Evolutionary conservation across 2,888 invertebrate species (phyloP).

Genomic region (Sesia bembeciformis): DNA sequence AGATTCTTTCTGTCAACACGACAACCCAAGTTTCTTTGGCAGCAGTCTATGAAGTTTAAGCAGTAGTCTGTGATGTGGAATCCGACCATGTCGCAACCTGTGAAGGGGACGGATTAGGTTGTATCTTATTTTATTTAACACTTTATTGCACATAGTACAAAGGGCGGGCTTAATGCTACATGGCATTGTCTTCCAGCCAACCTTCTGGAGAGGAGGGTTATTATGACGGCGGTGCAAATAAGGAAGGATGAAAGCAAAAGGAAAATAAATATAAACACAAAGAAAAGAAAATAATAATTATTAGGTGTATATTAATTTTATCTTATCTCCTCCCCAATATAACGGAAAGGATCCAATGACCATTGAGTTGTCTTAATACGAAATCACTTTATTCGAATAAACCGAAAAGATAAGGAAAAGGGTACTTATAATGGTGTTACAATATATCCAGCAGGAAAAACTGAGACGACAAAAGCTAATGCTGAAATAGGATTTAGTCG

Average conservation of each 20-base stretch:
- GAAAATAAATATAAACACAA: no score
- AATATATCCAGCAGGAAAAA: not conserved
- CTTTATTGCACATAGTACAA: not conserved
- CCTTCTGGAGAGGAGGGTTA: no score
- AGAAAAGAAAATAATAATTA: no score
- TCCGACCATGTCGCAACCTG: constrained; percentile 93
- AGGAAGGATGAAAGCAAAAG: not conserved
- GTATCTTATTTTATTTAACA: not conserved
- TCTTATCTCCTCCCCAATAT: no score
- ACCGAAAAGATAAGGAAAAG: no score
- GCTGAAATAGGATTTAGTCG: not conserved
- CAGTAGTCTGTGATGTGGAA: constrained; percentile 95
- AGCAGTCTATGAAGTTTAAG: constrained; percentile 92
- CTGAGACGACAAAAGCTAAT: not conserved
- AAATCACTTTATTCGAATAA: no score
- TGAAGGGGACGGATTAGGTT: constrained; percentile 4
- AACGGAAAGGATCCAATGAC: no score
- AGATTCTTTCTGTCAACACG: constrained; percentile 91
- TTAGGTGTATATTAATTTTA: no score
- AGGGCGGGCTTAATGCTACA: no score
- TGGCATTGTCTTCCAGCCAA: no score
- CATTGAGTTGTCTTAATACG: no score
- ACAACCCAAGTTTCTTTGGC: constrained; percentile 89
- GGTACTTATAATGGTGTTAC: no score
- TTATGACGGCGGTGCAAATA: not conserved